phyloP scores from a whole-genome alignment of 2,888 invertebrate genomes.

The Drosophila niveifrons region DNA sequence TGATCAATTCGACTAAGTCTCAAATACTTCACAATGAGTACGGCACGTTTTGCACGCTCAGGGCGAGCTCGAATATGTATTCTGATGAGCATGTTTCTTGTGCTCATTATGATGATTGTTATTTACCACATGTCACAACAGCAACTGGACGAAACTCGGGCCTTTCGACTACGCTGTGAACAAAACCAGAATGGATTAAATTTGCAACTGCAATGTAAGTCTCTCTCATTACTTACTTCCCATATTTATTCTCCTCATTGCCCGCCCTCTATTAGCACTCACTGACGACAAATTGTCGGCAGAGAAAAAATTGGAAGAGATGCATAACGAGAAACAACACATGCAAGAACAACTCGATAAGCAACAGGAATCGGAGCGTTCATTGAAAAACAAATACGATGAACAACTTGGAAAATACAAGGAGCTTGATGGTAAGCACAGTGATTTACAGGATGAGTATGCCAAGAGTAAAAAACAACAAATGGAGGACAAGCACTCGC shows the following conservation, averaged over 20 bases:
- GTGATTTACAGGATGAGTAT: conserved; percentile 86
- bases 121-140: conserved; percentile 87
- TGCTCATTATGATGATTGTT: conserved; percentile 87
- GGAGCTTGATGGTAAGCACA: conserved; percentile 86
- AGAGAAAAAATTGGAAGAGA: conserved; percentile 87
- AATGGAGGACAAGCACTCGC: conserved; percentile 85
- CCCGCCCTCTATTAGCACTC: conserved; percentile 85
- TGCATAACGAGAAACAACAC: conserved; percentile 87
- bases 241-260: neutral
- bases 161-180: conserved; percentile 86
- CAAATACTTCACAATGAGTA: conserved; percentile 71
- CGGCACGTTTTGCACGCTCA: conserved; percentile 87
- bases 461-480: conserved; percentile 86
- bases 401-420: conserved; percentile 87
- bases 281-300: conserved; percentile 87
- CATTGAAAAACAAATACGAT: conserved; percentile 86
- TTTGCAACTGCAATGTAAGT: conserved; percentile 87
- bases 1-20: conserved; percentile 4
- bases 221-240: neutral
- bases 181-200: conserved; percentile 88
- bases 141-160: conserved; percentile 87
- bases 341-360: conserved; percentile 86
- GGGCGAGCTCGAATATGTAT: conserved; percentile 87
- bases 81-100: conserved; percentile 86
- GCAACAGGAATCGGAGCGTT: conserved; percentile 86